Evolutionary conservation across 2,888 invertebrate genomes (phyloP).

Genomic region (Aphodius granarius): DNA sequence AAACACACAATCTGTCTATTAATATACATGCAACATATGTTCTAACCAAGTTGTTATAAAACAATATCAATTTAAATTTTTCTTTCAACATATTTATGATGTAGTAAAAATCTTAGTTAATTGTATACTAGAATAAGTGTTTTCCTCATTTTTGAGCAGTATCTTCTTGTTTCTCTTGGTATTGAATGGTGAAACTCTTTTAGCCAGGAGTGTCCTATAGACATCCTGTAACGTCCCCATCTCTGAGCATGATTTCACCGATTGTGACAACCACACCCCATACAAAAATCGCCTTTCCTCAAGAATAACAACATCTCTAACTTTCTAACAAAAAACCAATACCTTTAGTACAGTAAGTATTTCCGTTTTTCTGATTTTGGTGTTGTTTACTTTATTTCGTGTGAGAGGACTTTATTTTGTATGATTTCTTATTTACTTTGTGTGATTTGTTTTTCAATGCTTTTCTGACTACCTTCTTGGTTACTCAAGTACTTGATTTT

Average conservation of each 20-base stretch:
- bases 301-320: constrained; percentile 39
- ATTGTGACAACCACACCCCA: constrained; percentile 29
- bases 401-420: not conserved
- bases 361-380: not conserved
- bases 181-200: constrained; percentile 27
- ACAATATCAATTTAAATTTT: too few species aligned
- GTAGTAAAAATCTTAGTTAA: too few species aligned
- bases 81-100: not conserved
- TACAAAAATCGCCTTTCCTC: constrained; percentile 44
- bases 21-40: too few species aligned
- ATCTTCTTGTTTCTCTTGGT: too few species aligned
- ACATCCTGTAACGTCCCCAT: constrained; percentile 50
- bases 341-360: constrained; percentile 6
- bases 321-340: not conserved
- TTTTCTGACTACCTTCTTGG: too few species aligned
- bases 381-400: not conserved
- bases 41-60: too few species aligned
- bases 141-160: too few species aligned
- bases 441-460: too few species aligned
- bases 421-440: not conserved
- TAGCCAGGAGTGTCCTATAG: constrained; percentile 50
- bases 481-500: not conserved
- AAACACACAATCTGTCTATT: too few species aligned
- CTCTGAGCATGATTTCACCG: constrained; percentile 43
- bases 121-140: too few species aligned